Base-by-base conservation (phyloP, 2,113 vertebrate genomes). In the Rhea pennata region DNA sequence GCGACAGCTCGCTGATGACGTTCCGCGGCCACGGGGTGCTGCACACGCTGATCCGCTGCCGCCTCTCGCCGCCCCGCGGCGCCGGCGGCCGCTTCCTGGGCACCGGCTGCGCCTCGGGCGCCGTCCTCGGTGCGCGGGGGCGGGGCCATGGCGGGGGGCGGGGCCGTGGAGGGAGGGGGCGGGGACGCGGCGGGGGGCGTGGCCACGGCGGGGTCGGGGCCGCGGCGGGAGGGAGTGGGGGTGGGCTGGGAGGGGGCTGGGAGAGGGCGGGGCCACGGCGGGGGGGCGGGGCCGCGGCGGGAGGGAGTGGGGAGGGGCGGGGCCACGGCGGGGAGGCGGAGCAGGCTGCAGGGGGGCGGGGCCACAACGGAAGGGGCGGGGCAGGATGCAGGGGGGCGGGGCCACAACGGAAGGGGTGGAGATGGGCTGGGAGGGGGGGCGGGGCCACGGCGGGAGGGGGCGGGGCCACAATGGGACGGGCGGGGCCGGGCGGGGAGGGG, bases 1-100 rank as follows among this genome's bases (percentile, higher is more conserved):
- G 99, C 88, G 98, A 99, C 97, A 99, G 99, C 39, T 99, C 99
- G 4, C 97, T 99, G 95, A 99, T 99, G 99, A 99, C 98, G 4
- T 99, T 99, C 96, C 97, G 99, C 9, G 99, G 99, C 67, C 99
- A 99, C 5, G 99, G 99, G 8, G 99, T 99, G 39, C 98, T 99
- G 42, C 99, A 99, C 96, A 99, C 99, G 1, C 98, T 99, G 50
- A 99, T 99, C 93, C 98, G 99, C 80, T 99, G 99, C 96, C 98
- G 99, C 6, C 99, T 99, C 97, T 99, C 99, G 2, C 99, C 99
- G 0, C 97, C 97, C 69, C 98, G 98, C 95, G 99, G 97, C 96
- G 99, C 99, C 0, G 99, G 99, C 9, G 99, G 99, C 96, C 98
- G 97, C 85, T 99, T 98, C 96, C 99, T 99, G 97, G 99, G 99